Evolutionary conservation across 2,797 vertebrate species (phyloP), one percentile per base, ranked within the genome.

Genomic region (Rachycentron canadum): DNA sequence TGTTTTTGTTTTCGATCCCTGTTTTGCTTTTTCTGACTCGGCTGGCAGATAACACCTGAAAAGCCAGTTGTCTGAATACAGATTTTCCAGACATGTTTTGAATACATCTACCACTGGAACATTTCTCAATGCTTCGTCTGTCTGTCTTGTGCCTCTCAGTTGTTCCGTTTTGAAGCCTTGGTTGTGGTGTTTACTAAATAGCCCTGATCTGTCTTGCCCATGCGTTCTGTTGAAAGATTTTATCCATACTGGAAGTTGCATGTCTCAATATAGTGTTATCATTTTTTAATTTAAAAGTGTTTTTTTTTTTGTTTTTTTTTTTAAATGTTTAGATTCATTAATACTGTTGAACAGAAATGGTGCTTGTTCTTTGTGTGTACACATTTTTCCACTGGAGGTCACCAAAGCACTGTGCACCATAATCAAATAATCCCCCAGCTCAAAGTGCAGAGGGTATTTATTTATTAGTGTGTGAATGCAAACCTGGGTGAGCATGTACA

Each of bases 381-480:
- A 41, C 8, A 77, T 78, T 79, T 84, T 77, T 76, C 93, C 93
- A 93, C 93, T 88, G 85, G 93, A 91, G 92, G 93, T 91, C 93
- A 88, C 89, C 47, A 91, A 88, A 91, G 91, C 70, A 76, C 91
- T 60, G 17, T 23, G 19, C 58, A 76, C 59, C 41, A 71, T 70
- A 45, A 78, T 62, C 30, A 30, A 67, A 9, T 83, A 36, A 69
- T 64, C 38, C 67, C 59, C 40, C 14, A 12, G 16, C 67, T 82
- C 50, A 26, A 7, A 59, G 50, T 69, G 68, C 52, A 65, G 56
- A 58, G 32, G 23, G 49, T 75, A 26, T 71, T 17, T 62, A 28
- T 58, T 16, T 65, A 53, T 34, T 38, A 40, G 40, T n/a, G 10
- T 69, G 28, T 78, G 62, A 75, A 70, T 61, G 36, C 58, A 63